Conservation (phyloP, 2,113 vertebrate genomes). For the Oceanites oceanicus region DNA sequence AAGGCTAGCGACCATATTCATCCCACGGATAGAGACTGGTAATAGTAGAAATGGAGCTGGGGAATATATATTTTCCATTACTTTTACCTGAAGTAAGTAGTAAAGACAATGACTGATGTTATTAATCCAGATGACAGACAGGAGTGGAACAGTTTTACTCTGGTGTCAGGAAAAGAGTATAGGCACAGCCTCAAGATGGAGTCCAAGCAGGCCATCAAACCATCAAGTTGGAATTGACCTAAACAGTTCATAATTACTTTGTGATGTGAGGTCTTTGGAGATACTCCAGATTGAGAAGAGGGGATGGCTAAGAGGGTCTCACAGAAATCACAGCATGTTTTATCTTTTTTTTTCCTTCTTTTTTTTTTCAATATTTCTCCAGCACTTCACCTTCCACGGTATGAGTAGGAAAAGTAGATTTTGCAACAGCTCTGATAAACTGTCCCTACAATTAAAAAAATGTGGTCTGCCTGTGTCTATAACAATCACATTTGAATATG, state of each 20-base stretch:
- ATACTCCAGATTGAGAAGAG: neutral
- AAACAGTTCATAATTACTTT: neutral
- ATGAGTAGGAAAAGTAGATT: neutral
- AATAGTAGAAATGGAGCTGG: neutral
- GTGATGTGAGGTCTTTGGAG: neutral
- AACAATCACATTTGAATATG: neutral
- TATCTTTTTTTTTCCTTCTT: neutral
- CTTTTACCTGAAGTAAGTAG: neutral
- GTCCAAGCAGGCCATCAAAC: neutral
- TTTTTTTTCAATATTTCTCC: neutral
- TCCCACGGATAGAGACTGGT: rapidly evolving
- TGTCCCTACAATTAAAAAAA: neutral
- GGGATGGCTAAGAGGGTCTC: neutral
- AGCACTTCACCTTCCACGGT: neutral
- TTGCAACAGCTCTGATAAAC: neutral
- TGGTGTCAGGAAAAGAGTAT: neutral
- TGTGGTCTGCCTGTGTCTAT: neutral
- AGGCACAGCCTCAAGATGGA: neutral
- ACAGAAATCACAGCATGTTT: neutral
- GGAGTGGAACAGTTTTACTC: neutral
- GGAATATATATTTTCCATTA: neutral
- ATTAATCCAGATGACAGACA: neutral
- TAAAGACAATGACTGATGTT: neutral
- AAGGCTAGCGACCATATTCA: neutral
- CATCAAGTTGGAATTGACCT: neutral